These are phyloP conservation scores for Andrena bucephala DNA, from an alignment of 2,888 invertebrate species.

Conservation along the genomic window DNA sequence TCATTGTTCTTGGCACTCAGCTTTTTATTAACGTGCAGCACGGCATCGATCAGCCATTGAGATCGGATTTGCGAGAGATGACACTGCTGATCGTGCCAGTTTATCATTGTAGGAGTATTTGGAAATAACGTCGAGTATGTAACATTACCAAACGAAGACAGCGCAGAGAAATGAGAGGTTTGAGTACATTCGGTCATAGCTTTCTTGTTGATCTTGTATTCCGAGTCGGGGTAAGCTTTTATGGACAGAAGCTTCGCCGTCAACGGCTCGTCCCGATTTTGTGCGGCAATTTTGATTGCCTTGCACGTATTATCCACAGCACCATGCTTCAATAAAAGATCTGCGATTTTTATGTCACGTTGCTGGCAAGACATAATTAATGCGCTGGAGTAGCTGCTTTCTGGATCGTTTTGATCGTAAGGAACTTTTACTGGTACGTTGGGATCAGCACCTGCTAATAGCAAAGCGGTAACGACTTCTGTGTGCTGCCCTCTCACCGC, in stretches of 20 bases:
- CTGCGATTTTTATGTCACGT: constrained; percentile 90
- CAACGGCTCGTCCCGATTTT: constrained; percentile 90
- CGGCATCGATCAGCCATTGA: constrained; percentile 94
- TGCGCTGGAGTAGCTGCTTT: constrained; percentile 86
- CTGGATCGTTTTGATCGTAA: constrained; percentile 85
- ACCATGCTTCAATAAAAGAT: constrained; percentile 91
- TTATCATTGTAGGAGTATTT: constrained; percentile 93
- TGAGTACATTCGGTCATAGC: constrained; percentile 89
- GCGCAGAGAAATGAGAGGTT: constrained; percentile 86
- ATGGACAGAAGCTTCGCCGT: constrained; percentile 94
- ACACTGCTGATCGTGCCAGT: constrained; percentile 95
- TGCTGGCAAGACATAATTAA: constrained; percentile 90
- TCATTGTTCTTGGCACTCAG: constrained; percentile 89
- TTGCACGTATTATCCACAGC: constrained; percentile 95
- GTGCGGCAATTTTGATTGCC: constrained; percentile 92
- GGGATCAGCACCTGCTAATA: constrained; percentile 93
- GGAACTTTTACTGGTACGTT: constrained; percentile 89
- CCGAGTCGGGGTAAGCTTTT: constrained; percentile 95
- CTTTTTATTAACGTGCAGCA: constrained; percentile 93
- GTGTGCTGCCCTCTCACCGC: constrained; percentile 92
- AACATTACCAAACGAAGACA: constrained; percentile 87
- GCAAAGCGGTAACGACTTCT: constrained; percentile 89
- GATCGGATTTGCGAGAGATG: constrained; percentile 90
- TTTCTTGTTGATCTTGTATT: constrained; percentile 96
- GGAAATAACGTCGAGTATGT: constrained; percentile 94